Base-by-base conservation (phyloP, 2,888 invertebrate genomes). In the Microplitis manilae region DNA sequence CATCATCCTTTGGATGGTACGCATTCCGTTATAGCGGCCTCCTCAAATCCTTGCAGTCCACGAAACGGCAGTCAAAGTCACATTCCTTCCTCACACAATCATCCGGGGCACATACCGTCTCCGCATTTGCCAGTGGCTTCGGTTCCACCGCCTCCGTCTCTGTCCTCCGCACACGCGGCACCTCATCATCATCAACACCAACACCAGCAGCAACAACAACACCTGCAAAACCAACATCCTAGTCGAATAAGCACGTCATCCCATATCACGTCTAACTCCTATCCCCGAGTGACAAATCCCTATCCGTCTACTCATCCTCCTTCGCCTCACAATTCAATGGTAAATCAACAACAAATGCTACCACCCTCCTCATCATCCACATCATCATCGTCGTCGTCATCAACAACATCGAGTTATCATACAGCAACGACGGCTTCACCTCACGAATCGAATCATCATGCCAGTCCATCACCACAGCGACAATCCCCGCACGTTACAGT, bases 11-110 rank as follows among this genome's bases (percentile, higher is more conserved):
- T 38, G n/a, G 81, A 81, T 65, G 76, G 62, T n/a, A 69, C 81
- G 67, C 78, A 79, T 80, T 74, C 77, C 60, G 50, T 78, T 41
- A 77, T 82, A 50, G 80, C 81, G 70, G 80, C 84, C 65, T 80
- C 84, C 64, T 72, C 77, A 73, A 86, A 84, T 80, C 83, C 87
- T 67, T 84, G 85, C 81, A 86, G 83, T 78, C 79, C 86, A 39
- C 87, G 85, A 77, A 86, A 86, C 80, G 80, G 79, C 67, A 82
- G 79, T 77, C 85, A 75, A 70, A 86, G 83, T 84, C 87, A 88
- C 87, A 88, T 88, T 88, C 88, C 88, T 82, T 82, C 88, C 76
- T 81, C 87, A 73, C 84, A 84, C 75, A 84, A 84, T 82, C 86
- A 85, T 84, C 85, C 87, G 80, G 83, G 85, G 77, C 87, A 87